These are phyloP conservation scores for Tachycineta bicolor DNA, from an alignment of 2,113 vertebrate species.

Conservation along the genomic window DNA sequence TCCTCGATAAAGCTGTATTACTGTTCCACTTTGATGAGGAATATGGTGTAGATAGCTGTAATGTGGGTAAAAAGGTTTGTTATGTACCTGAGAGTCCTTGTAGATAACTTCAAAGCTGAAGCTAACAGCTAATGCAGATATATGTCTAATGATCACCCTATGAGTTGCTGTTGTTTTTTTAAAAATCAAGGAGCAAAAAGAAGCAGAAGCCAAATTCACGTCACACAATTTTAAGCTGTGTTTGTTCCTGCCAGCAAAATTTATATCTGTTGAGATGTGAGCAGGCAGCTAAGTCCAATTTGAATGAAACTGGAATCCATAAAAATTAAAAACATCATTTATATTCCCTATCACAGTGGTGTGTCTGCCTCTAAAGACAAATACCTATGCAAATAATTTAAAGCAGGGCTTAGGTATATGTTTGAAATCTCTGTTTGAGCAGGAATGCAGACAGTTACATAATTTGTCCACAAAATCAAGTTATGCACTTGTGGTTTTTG, in stretches of 20 bases:
- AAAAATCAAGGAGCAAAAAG: neutral
- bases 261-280: neutral
- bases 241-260: constrained; percentile 10
- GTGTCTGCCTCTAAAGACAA: neutral
- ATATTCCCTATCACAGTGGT: neutral
- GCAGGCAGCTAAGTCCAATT: neutral
- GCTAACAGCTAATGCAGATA: neutral
- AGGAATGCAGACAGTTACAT: neutral
- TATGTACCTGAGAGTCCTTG: neutral
- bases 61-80: neutral
- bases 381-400: neutral
- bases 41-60: neutral
- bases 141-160: neutral
- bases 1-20: neutral
- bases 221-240: neutral
- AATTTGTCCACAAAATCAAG: neutral
- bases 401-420: neutral
- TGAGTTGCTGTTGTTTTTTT: neutral
- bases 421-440: neutral
- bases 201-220: neutral
- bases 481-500: neutral
- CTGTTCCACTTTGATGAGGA: neutral
- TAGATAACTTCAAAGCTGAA: neutral
- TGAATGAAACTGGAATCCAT: neutral
- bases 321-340: constrained; percentile 23